phyloP scores from a whole-genome alignment of 2,888 invertebrate genomes.

The Taphrorychus bicolor region DNA sequence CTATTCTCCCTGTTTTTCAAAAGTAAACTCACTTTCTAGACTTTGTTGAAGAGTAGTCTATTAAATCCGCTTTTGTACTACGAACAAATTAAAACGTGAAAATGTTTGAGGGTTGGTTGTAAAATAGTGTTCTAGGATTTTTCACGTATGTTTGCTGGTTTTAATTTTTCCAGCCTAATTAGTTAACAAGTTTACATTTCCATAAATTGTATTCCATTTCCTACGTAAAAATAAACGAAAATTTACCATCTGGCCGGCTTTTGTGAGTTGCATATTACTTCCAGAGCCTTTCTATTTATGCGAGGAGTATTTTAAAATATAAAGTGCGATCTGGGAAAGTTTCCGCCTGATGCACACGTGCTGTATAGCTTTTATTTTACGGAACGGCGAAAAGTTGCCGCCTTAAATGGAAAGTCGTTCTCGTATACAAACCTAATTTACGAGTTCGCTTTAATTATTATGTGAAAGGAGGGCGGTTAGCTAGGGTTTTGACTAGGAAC shows the following conservation, averaged over 20 bases:
- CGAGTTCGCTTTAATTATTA: neutral
- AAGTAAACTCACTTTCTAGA: too few species aligned
- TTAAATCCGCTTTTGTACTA: too few species aligned
- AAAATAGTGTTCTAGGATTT: too few species aligned
- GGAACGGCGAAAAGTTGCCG: neutral
- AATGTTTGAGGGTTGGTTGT: too few species aligned
- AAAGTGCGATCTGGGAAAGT: slow-evolving; percentile 1
- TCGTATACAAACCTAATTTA: slow-evolving; percentile 1
- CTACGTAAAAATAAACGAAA: neutral
- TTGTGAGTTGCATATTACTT: neutral
- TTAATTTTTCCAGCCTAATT: neutral
- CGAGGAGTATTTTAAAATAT: slow-evolving; percentile 1
- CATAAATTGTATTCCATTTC: neutral
- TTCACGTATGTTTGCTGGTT: too few species aligned
- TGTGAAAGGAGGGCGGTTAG: neutral
- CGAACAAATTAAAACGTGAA: too few species aligned
- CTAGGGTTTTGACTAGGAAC: neutral
- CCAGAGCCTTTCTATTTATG: neutral
- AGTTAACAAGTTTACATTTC: neutral
- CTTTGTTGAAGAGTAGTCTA: too few species aligned
- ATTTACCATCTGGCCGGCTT: neutral
- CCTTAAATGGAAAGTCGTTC: slow-evolving; percentile 4
- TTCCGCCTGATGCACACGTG: slow-evolving; percentile 4
- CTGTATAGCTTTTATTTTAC: neutral
- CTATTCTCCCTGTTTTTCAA: too few species aligned